Evolutionary conservation across 2,113 vertebrate genomes (phyloP), one percentile per base, ranked within the genome.

Genomic region (Pleuronectes platessa): DNA sequence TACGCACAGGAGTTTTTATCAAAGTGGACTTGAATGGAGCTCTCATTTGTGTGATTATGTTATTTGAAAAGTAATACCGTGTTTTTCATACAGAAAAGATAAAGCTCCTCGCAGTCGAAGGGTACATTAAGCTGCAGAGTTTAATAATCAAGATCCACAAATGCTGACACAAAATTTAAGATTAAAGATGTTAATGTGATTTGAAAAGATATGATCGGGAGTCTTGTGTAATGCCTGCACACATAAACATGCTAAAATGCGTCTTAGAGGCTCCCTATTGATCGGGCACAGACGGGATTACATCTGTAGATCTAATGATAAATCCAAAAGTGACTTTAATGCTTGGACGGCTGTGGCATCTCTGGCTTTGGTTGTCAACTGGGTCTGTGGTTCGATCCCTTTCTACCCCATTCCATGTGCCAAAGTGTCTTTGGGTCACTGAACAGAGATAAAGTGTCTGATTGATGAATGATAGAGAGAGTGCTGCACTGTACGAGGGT

Each of bases 21-120:
- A 12, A 53, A 11, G 51, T 53, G 51, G 51, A 56, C 8, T 5
- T 56, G n/a, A 21, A 11, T 23, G n/a, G 53, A 17, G n/a, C 21
- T 31, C 31, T 31, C 6, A 23, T 67, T 60, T 78, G n/a, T 69
- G 64, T 49, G 67, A 23, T 60, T 70, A 31, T 31, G 77, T 53
- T 47, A 55, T 64, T 69, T 66, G 54, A 15, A 37, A 9, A 87
- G 70, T 81, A 79, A 71, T 67, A 59, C 56, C 64, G 24, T 24
- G 56, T 66, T 27, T 47, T 66, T 65, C 54, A 56, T 69, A 4
- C 26, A 51, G 24, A 59, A 59, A 13, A 26, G 23, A 27, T 31
- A 31, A 31, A 59, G 56, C 18, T 24, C 24, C 23, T 47, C 13
- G 12, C 3, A 17, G 45, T 47, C 3, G 45, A 47, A 47, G 11